A percentile compares a stretch with the other conserved stretches of the same genome.
These are phyloP conservation scores for Agonopterix heracliana DNA, from an alignment of 2,888 invertebrate genomes.

Conservation along the genomic window DNA sequence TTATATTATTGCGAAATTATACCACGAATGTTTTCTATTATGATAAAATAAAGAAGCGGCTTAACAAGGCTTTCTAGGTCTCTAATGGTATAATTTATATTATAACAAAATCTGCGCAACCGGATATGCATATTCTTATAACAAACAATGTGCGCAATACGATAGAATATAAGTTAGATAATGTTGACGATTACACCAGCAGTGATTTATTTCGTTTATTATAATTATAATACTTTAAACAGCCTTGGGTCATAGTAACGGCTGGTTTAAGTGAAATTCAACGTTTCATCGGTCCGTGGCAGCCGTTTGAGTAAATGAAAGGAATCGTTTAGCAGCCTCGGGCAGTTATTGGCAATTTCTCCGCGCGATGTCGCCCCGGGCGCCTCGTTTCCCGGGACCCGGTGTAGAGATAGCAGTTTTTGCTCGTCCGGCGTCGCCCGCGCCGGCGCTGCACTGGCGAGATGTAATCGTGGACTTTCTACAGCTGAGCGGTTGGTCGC, in stretches of 20 bases:
- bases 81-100: background rate
- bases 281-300: conserved; percentile 32
- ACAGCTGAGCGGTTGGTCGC: conserved; percentile 56
- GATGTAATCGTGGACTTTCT: conserved; percentile 74
- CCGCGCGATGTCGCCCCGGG: conserved; percentile 49
- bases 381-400: conserved; percentile 51
- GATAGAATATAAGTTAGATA: conserved; percentile 28
- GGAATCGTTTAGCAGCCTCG: conserved; percentile 46
- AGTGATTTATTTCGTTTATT: conserved; percentile 33
- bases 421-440: conserved; percentile 56
- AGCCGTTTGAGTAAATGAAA: conserved; percentile 45
- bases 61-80: background rate
- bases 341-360: conserved; percentile 55
- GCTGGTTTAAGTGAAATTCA: conserved; percentile 49
- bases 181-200: conserved; percentile 28
- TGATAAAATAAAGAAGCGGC: background rate
- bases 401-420: conserved; percentile 61
- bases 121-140: conserved; percentile 31
- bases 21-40: background rate
- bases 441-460: conserved; percentile 28
- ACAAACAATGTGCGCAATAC: background rate
- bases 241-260: conserved; percentile 35
- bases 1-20: background rate
- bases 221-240: conserved; percentile 29
- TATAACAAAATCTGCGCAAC: conserved; percentile 19